Evolutionary conservation across 2,888 invertebrate genomes (phyloP), one percentile per base, ranked within the genome.

Genomic region (Cerceris rybyensis): DNA sequence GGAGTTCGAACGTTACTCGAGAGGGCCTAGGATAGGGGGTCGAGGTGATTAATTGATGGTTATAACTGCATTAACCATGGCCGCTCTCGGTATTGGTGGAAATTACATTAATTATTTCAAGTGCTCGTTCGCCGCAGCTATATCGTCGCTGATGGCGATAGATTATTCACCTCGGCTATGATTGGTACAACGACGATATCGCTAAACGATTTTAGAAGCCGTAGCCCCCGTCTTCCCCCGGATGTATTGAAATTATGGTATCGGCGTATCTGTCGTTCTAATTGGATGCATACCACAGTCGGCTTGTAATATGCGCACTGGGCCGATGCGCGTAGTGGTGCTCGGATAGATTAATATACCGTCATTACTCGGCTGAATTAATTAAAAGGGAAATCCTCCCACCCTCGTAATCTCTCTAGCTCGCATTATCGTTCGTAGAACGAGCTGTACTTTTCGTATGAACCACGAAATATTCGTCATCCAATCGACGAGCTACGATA

Each of bases 21-120:
- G 28, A n/a, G 28, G 28, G 28, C 28, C 28, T 4, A 28, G 28
- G 4, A 4, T 28, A 28, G 28, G 28, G 28, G 28, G 28, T 4
- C 59, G 73, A 67, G 74, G 80, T 82, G 84, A 84, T 84, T 84
- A 84, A 84, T 84, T 74, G 82, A 78, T 80, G 80, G 82, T 80
- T 78, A 82, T 83, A 84, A 84, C 83, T 83, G 66, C 82, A 84
- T 82, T 84, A 84, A 84, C 75, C 74, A 76, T 49, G 60, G 70
- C 28, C 28, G 28, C 49, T 61, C 69, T 54, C 57, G 75, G 73
- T 82, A 82, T 77, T 68, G 68, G 66, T 82, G 74, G 80, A 80
- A 82, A 84, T 84, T 84, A 75, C 82, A 84, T 84, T 84, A 84
- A 84, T 84, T 84, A 82, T 84, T 84, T 80, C 85, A 80, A 84